Evolutionary conservation across 2,888 invertebrate genomes (phyloP).

Genomic region (Dynastes grantii): DNA sequence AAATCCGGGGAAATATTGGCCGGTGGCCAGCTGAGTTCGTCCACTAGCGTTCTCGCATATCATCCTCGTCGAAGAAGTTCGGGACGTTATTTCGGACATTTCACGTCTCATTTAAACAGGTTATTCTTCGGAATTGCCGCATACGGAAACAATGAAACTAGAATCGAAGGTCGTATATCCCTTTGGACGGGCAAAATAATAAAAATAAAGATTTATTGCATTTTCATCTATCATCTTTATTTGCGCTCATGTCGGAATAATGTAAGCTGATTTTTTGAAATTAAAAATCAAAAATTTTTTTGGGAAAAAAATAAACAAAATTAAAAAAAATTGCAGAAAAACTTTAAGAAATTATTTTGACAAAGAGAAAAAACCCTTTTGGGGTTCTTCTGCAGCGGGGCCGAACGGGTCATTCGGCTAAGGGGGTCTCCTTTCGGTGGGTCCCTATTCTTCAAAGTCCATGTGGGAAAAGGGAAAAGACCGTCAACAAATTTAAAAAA

Average conservation of each 20-base stretch:
- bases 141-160: not conserved
- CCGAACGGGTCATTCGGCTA: conserved; percentile 85
- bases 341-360: no score
- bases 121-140: conserved; percentile 24
- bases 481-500: no score
- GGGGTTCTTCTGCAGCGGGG: conserved; percentile 80
- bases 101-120: conserved; percentile 34
- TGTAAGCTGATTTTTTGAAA: no score
- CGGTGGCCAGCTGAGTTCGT: conserved; percentile 12
- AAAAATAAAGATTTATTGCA: conserved; percentile 28
- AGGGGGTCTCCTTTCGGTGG: conserved; percentile 80
- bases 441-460: conserved; percentile 85
- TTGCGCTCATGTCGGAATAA: no score
- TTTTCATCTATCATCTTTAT: not conserved
- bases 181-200: not conserved
- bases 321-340: no score
- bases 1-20: conserved; percentile 32
- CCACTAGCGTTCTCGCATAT: conserved; percentile 7
- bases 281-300: no score
- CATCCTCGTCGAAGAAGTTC: conserved; percentile 10
- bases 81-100: conserved; percentile 36
- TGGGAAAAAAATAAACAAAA: no score
- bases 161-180: conserved; percentile 4
- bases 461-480: conserved; percentile 84
- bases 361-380: conserved; percentile 83